Conservation (phyloP, 1,140 invertebrate genomes). For the Bombus turneri region DNA sequence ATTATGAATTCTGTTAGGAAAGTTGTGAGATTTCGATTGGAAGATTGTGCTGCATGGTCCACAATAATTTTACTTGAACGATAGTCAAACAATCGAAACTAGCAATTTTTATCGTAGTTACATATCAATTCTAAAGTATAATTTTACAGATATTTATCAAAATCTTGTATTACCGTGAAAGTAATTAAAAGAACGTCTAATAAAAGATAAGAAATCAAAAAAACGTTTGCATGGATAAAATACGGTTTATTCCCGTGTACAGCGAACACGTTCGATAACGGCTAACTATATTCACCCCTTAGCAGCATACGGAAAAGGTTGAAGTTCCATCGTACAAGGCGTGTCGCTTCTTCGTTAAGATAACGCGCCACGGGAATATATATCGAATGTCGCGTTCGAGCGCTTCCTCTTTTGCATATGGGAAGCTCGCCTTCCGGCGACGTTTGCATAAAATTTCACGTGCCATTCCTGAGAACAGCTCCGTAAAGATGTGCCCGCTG, state of each 20-base stretch:
- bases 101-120: neutral
- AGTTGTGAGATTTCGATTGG: too few relatives aligned
- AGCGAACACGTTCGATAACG: neutral
- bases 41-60: too few relatives aligned
- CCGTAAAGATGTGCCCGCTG: neutral
- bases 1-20: too few relatives aligned
- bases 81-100: neutral
- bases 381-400: slow-evolving; percentile 33
- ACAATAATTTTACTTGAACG: too few relatives aligned
- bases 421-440: neutral
- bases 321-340: neutral
- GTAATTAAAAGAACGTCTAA: neutral
- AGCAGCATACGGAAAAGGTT: neutral
- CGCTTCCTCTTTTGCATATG: neutral
- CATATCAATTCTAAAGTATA: neutral
- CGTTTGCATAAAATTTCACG: slow-evolving; percentile 57
- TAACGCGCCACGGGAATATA: slow-evolving; percentile 22
- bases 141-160: neutral
- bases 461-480: slow-evolving; percentile 17
- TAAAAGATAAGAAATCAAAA: neutral
- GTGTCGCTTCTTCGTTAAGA: slow-evolving; percentile 41
- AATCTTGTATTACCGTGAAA: neutral
- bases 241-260: neutral
- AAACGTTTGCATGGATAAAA: neutral
- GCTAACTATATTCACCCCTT: neutral